These are phyloP conservation scores for Hanleya hanleyi DNA, from an alignment of 2,888 invertebrate species.

Conservation along the genomic window DNA sequence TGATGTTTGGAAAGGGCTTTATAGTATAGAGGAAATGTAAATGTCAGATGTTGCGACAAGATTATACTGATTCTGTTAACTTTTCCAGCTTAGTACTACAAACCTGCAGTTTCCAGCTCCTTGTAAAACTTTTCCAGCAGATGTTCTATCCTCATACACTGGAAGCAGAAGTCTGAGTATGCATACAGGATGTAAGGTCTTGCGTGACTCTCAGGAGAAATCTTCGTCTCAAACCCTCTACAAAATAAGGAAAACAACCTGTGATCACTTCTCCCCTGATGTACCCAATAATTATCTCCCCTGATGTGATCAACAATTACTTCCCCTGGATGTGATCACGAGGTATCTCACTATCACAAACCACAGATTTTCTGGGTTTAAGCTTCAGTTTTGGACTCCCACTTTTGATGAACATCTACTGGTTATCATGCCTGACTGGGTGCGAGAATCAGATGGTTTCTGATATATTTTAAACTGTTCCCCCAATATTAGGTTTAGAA, in stretches of 20 bases:
- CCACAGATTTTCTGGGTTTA: too few relatives aligned
- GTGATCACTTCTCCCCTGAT: background rate
- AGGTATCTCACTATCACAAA: too few relatives aligned
- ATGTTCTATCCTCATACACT: conserved; percentile 91
- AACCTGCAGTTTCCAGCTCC: conserved; percentile 87
- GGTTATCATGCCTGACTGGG: too few relatives aligned
- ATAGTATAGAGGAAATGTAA: background rate
- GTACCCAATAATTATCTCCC: too few relatives aligned
- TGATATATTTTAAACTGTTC: too few relatives aligned
- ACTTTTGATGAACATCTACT: too few relatives aligned
- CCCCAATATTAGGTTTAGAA: too few relatives aligned
- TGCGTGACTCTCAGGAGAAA: conserved; percentile 87
- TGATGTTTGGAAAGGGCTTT: background rate
- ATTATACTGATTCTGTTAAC: background rate
- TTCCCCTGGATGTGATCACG: too few relatives aligned
- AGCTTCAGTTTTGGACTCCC: too few relatives aligned
- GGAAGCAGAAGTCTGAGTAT: conserved; percentile 96
- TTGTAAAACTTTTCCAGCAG: conserved; percentile 87
- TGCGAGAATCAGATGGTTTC: too few relatives aligned
- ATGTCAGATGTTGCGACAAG: background rate
- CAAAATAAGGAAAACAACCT: conserved; percentile 28
- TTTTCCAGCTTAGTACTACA: too few relatives aligned
- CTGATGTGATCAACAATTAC: too few relatives aligned
- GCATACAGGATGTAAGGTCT: conserved; percentile 91
- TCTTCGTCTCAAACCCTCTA: conserved; percentile 90